Base-by-base conservation (phyloP, 2,888 invertebrate species). In the Lepidonotus clava region DNA sequence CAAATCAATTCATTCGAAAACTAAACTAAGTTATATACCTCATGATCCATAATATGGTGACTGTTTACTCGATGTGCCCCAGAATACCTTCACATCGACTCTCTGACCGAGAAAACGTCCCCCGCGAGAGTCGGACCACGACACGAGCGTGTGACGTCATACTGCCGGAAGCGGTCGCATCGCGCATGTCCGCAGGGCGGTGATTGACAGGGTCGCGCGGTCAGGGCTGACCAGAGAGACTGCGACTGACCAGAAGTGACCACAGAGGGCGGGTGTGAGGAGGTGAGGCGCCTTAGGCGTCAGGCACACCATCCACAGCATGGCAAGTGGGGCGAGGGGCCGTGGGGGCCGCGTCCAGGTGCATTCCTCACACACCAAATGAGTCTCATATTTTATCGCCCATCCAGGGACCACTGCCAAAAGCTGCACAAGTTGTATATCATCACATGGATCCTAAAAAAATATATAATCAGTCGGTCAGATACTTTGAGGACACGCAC, bases 391-490 rank as follows among this genome's bases (percentile, higher is more conserved):
- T 41, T 46, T 80, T 80, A 80, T 46, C 46, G 28, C 41, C 80
- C 46, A 80, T 80, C 80, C 80, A 80, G 80, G 80, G 80, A 18
- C 80, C 80, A 41, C 41, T 80, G 80, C 80, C 80, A 80, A 80
- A 18, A 80, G 41, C 5, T 46, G 46, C 28, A 71, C 71, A 71
- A 71, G 36, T 71, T 36, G 36, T 71, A 56, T 56, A 56, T 46
- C n/a, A n/a, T n/a, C n/a, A n/a, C n/a, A n/a, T n/a, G n/a, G n/a
- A n/a, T n/a, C n/a, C n/a, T n/a, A n/a, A n/a, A n/a, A n/a, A n/a
- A n/a, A n/a, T n/a, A n/a, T n/a, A n/a, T n/a, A n/a, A n/a, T n/a
- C n/a, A n/a, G n/a, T n/a, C n/a, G n/a, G n/a, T n/a, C n/a, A n/a
- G n/a, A n/a, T n/a, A n/a, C n/a, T n/a, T n/a, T n/a, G n/a, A n/a